Evolutionary conservation across 2,797 vertebrate genomes (phyloP), one percentile per base, ranked within the genome.

Genomic region (Myotis vivesi): DNA sequence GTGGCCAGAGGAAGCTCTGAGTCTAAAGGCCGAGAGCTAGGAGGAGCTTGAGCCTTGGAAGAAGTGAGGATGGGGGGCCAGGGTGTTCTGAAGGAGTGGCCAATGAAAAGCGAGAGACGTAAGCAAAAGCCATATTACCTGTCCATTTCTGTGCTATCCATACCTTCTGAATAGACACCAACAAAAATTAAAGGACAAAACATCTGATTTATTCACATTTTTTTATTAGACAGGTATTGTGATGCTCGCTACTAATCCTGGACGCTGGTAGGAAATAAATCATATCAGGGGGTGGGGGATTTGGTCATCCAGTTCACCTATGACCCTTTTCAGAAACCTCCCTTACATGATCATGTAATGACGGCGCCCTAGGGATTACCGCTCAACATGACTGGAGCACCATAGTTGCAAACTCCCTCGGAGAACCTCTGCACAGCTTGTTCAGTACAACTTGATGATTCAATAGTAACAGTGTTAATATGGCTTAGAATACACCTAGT

Each of bases 171-270:
- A 62, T 23, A 83, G 57, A 49, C 2, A 46, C 10, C 17, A 53
- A 19, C n/a, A 88, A 92, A 80, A 72, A 28, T 30, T 38, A 79
- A 81, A 85, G 25, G 17, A 77, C 11, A 71, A 75, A 46, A 46
- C 6, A 46, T 1, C 51, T 22, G 20, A n/a, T 30, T 33, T 95
- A n/a, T 20, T 9, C 53, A 87, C 55, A 81, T 41, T n/a, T 25
- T 25, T 23, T 9, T 41, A 20, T 51, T 55, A 91, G 30, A 4
- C 5, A 83, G 38, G 22, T 41, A 53, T 6, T 79, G 20, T 76
- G 19, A 91, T 73, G 19, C 19, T 62, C 22, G 46, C 81, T 59
- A 68, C 13, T 57, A 66, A 93, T 83, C 13, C n/a, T 44, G 12
- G 51, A 49, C 12, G 13, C 16, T 84, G 57, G 46, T 46, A 72